These are phyloP conservation scores for Oreochromis aureus DNA, from an alignment of 2,113 vertebrate species.

Conservation along the genomic window DNA sequence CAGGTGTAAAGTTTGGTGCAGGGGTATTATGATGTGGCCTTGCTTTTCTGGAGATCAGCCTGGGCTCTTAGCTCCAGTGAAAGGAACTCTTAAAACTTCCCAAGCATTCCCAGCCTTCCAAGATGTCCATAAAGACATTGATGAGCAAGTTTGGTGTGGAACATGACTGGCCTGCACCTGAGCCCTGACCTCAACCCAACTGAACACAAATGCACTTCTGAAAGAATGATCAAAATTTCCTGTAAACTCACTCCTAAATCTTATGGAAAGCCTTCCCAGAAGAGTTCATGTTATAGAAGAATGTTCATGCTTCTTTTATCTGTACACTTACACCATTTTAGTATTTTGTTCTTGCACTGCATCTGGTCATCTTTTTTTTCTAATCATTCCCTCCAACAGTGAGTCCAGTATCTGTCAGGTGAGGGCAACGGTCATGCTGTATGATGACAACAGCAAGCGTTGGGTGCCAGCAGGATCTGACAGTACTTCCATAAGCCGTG, in stretches of 20 bases:
- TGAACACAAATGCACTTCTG: not conserved
- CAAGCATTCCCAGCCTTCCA: not conserved
- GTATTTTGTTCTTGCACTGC: not conserved
- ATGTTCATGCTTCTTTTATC: not conserved
- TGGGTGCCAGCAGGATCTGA: constrained; percentile 80
- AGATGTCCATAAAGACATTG: not conserved
- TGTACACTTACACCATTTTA: not conserved
- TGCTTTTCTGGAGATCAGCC: not conserved
- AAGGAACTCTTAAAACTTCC: not conserved
- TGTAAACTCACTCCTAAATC: not conserved
- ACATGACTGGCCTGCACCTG: not conserved
- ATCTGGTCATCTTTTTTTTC: not conserved
- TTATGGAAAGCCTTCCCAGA: not conserved
- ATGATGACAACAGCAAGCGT: constrained; percentile 78
- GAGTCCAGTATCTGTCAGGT: constrained; percentile 80
- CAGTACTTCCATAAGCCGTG: constrained; percentile 66
- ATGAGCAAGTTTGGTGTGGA: not conserved
- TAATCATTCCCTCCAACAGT: constrained; percentile 39
- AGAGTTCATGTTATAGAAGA: not conserved
- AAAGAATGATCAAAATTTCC: not conserved
- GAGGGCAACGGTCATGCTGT: constrained; percentile 82
- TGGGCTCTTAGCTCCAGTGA: not conserved
- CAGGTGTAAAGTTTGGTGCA: not conserved
- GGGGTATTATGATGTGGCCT: not conserved
- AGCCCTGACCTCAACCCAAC: not conserved